A percentile compares a stretch with the other conserved stretches of the same genome.
Evolutionary conservation across 2,888 invertebrate genomes (phyloP).

Genomic region (Apotomis capreana): DNA sequence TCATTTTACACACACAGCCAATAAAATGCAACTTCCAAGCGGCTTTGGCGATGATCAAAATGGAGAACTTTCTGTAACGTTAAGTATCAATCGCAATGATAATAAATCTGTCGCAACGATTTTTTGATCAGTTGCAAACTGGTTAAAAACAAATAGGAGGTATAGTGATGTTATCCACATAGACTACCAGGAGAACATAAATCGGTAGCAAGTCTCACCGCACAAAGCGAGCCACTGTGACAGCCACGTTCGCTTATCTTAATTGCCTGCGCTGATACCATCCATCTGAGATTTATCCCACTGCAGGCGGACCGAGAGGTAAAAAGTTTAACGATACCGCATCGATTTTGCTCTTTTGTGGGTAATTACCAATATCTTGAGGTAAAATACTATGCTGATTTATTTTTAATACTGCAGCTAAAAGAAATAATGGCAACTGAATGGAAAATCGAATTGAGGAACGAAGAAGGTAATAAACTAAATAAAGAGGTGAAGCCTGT

Average conservation of each 20-base stretch:
- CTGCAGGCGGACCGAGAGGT: conserved; percentile 61
- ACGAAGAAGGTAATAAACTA: too few species aligned
- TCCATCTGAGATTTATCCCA: conserved; percentile 73
- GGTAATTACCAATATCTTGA: conserved; percentile 32
- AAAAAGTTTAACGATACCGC: conserved; percentile 70
- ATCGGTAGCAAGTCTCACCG: conserved; percentile 66
- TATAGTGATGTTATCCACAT: conserved; percentile 12
- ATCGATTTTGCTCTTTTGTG: conserved; percentile 20
- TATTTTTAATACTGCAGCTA: conserved; percentile 1
- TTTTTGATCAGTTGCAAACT: too few species aligned
- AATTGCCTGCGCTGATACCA: conserved; percentile 77
- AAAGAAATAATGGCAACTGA: not conserved
- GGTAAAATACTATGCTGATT: not conserved
- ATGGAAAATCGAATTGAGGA: too few species aligned
- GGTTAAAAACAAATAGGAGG: too few species aligned
- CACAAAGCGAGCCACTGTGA: conserved; percentile 67
- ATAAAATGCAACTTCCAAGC: too few species aligned
- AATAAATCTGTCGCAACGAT: too few species aligned
- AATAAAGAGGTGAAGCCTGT: too few species aligned
- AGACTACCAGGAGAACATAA: conserved; percentile 56
- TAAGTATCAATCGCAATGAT: too few species aligned
- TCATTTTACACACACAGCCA: too few species aligned
- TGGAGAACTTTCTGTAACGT: too few species aligned
- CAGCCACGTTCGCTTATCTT: conserved; percentile 78
- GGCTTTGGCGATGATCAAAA: too few species aligned